These are phyloP conservation scores for Lutjanus argentimaculatus DNA, from an alignment of 2,797 vertebrate species.

Conservation along the genomic window DNA sequence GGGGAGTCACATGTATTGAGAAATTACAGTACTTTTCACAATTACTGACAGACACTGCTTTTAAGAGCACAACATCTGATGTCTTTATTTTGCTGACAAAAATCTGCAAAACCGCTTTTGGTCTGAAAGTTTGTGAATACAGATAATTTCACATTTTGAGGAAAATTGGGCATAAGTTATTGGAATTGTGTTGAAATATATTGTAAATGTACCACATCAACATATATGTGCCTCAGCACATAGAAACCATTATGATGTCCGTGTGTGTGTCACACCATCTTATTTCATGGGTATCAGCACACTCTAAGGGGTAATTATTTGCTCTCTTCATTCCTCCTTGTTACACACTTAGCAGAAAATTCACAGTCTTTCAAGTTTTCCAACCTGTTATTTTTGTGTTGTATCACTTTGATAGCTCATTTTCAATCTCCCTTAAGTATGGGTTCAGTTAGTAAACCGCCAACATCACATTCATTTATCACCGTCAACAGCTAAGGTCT, in stretches of 20 bases:
- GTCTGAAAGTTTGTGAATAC: too few species aligned
- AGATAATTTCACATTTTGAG: too few species aligned
- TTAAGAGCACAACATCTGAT: neutral
- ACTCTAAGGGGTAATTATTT: slow-evolving; percentile 8
- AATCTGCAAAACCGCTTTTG: rapidly evolving
- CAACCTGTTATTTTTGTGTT: slow-evolving; percentile 28
- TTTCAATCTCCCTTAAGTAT: slow-evolving; percentile 3
- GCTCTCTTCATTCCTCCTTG: slow-evolving; percentile 12
- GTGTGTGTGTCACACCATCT: neutral
- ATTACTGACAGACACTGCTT: neutral
- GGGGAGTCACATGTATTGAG: neutral
- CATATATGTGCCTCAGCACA: too few species aligned
- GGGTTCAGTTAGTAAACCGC: slow-evolving; percentile 2
- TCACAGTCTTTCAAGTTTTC: slow-evolving; percentile 19
- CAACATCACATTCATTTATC: slow-evolving; percentile 9
- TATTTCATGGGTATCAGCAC: slow-evolving; percentile 6
- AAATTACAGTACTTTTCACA: neutral
- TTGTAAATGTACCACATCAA: neutral
- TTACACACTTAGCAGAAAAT: slow-evolving; percentile 24
- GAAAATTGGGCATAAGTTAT: neutral
- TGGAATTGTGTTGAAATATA: neutral
- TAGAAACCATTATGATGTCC: neutral
- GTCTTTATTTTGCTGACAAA: neutral
- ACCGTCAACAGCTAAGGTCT: neutral
- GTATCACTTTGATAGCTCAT: slow-evolving; percentile 24